Base-by-base conservation (phyloP, 2,888 invertebrate species). In the Phorcus lineatus region DNA sequence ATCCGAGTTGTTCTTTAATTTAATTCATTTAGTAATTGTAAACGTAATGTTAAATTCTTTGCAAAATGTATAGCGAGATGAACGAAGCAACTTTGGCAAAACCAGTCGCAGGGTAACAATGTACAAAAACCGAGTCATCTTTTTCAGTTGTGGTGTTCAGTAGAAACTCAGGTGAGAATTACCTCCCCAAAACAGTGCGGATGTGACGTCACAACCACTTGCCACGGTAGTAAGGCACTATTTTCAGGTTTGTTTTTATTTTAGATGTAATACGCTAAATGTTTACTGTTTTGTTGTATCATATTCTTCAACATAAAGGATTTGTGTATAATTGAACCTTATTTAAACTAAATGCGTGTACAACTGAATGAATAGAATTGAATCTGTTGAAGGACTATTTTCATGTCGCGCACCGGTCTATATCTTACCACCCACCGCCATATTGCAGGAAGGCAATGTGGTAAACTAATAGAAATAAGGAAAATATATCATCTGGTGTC, bases 141-240 rank as follows among this genome's bases (percentile, higher is more conserved):
- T 47, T 47, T 47, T 47, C 13, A 47, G 47, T 47, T 47, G 47
- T 47, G 47, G 47, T 47, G 47, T 47, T 47, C 47, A 47, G 13
- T 11, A 47, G 47, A 47, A 47, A 13, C 11, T 1, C 1, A 47
- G 1, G 6, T 47, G 47, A 11, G 47, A 47, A 40, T 57, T 40
- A 40, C 19, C 75, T 57, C 67, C 78, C 66, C 54, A 77, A 53
- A 6, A 31, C 47, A 47, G 47, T 11, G 47, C 78, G 82, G 82
- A 82, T 76, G 76, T 87, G 87, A 87, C 86, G 85, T 87, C 85
- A 85, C 81, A 78, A 81, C 83, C 85, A 85, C 85, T 84, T 86
- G 87, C 85, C 85, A 85, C 85, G 85, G 85, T 57, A 78, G 78
- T 70, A 67, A 24, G 74, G 82, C 62, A 82, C 82, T 82, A 80